Evolutionary conservation across 2,113 vertebrate genomes (phyloP).

Genomic region (Hippoglossus stenolepis): DNA sequence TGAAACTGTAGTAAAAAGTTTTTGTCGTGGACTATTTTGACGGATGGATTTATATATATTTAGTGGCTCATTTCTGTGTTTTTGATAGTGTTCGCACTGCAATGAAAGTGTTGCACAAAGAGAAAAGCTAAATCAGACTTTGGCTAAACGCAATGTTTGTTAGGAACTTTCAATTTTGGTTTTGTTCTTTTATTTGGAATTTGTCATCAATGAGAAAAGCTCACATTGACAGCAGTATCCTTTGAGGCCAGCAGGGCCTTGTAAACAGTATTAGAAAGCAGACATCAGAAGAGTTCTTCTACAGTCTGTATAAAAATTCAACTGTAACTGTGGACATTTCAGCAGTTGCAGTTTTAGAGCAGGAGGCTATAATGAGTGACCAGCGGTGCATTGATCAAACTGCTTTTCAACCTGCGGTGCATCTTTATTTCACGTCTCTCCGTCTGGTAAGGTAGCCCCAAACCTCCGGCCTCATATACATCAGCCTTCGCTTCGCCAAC

Average conservation of each 20-base stretch:
- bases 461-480: constrained; percentile 69
- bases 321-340: constrained; percentile 32
- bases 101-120: background rate
- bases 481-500: constrained; percentile 64
- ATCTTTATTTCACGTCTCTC: constrained; percentile 69
- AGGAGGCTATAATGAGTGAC: constrained; percentile 39
- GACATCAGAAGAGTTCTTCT: constrained; percentile 5
- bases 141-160: background rate
- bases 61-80: background rate
- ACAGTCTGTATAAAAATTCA: constrained; percentile 15
- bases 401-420: constrained; percentile 66
- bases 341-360: constrained; percentile 44
- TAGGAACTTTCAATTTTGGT: background rate
- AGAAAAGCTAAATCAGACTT: background rate
- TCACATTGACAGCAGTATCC: constrained; percentile 7
- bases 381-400: constrained; percentile 67
- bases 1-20: background rate
- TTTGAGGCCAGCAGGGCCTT: background rate
- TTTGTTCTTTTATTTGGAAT: constrained; percentile 18
- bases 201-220: constrained; percentile 2
- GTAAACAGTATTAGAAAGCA: constrained; percentile 10
- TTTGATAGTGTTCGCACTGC: background rate
- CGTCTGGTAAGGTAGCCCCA: constrained; percentile 54
- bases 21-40: background rate
- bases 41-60: background rate